Evolutionary conservation across 2,888 invertebrate genomes (phyloP).

Genomic region (Volucella inflata): DNA sequence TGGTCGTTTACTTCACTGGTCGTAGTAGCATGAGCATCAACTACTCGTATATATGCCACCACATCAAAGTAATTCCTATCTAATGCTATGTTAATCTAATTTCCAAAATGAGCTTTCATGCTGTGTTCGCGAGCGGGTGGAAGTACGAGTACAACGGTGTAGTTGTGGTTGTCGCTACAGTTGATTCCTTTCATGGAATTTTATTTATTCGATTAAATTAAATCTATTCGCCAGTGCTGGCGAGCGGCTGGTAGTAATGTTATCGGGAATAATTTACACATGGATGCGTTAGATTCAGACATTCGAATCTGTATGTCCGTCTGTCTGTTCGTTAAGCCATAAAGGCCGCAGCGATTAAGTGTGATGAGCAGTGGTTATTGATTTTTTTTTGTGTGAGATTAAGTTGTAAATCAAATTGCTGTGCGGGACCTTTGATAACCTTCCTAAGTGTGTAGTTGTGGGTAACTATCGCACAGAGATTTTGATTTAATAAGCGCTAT

Average conservation of each 20-base stretch:
- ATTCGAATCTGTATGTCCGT: not conserved
- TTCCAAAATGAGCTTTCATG: constrained; percentile 69
- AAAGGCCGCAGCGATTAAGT: constrained; percentile 1
- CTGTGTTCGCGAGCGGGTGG: constrained; percentile 45
- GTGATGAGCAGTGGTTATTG: constrained; percentile 37
- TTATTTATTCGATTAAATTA: constrained; percentile 65
- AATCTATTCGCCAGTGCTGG: constrained; percentile 23
- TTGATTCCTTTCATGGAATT: constrained; percentile 43
- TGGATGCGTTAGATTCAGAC: constrained; percentile 31
- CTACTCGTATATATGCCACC: constrained; percentile 45
- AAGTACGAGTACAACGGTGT: constrained; percentile 9
- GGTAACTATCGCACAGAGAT: not conserved
- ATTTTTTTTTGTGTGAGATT: constrained; percentile 39
- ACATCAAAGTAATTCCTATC: constrained; percentile 58
- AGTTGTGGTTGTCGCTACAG: constrained; percentile 21
- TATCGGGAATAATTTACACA: constrained; percentile 53
- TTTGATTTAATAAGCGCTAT: not conserved
- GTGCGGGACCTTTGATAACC: constrained; percentile 21
- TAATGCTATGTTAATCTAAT: constrained; percentile 72
- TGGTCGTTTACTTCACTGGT: constrained; percentile 7
- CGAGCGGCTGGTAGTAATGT: constrained; percentile 2
- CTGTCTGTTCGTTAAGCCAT: not conserved
- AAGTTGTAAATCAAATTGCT: constrained; percentile 35
- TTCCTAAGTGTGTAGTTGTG: not conserved
- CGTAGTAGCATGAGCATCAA: constrained; percentile 14